phyloP scores from a whole-genome alignment of 1,140 invertebrate species.

The Bombus balteatus region DNA sequence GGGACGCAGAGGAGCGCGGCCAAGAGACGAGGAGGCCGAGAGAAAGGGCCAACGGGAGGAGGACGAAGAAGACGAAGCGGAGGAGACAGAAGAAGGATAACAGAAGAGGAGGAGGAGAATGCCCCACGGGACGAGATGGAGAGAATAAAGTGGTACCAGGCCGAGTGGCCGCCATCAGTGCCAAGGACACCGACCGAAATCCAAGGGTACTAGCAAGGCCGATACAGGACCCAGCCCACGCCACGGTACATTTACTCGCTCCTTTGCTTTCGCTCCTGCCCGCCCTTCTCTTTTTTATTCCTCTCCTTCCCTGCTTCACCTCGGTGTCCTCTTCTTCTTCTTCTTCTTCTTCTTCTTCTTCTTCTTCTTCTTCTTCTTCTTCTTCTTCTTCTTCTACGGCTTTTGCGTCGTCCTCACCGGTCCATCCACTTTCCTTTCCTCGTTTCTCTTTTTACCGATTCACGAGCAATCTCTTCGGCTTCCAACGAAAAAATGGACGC shows the following conservation, averaged over 20 bases:
- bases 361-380: not conserved
- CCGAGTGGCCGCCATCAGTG: conserved; percentile 72
- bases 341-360: not conserved
- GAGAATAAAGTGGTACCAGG: conserved; percentile 73
- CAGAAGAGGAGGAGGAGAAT: conserved; percentile 49
- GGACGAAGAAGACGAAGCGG: conserved; percentile 25
- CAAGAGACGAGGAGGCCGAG: conserved; percentile 6
- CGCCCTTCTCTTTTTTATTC: not conserved
- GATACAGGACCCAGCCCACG: conserved; percentile 58
- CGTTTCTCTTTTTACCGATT: not conserved
- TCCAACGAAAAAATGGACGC: conserved; percentile 9
- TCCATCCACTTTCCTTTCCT: not conserved
- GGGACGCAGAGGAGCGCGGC: not conserved
- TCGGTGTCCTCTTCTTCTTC: not conserved
- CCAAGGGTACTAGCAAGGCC: conserved; percentile 69
- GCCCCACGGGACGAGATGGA: conserved; percentile 50
- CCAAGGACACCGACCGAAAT: conserved; percentile 71
- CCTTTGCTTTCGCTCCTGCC: not conserved
- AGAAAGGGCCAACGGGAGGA: conserved; percentile 24
- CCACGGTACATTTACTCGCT: conserved; percentile 65
- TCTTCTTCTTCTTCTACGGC: not conserved
- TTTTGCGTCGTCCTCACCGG: not conserved
- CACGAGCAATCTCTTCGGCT: not conserved
- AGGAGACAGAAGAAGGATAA: conserved; percentile 38
- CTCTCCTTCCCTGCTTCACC: not conserved